Conservation (phyloP, 1,140 invertebrate species). For the Matsumurasca onukii region DNA sequence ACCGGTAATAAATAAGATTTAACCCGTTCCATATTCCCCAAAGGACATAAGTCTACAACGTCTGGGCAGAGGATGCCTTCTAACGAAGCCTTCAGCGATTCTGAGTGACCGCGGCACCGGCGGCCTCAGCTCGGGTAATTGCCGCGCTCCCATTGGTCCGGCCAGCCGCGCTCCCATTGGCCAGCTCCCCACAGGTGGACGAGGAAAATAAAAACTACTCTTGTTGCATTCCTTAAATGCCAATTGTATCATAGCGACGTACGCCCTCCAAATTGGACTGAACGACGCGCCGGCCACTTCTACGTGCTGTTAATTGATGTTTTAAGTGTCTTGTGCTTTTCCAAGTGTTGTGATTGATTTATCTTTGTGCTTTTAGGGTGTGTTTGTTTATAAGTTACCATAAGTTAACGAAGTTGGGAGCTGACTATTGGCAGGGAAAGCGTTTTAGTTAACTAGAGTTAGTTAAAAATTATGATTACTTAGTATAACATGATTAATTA, state of each 20-base stretch:
- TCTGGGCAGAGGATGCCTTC: background rate
- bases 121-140: slow-evolving; percentile 1
- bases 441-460: no score
- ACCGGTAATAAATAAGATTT: slow-evolving; percentile 15
- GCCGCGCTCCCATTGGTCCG: slow-evolving; percentile 9
- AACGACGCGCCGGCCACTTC: background rate
- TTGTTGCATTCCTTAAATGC: slow-evolving; percentile 21
- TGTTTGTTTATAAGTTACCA: no score
- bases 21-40: slow-evolving; percentile 26
- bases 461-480: no score
- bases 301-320: background rate
- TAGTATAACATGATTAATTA: no score
- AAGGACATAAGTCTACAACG: slow-evolving; percentile 22
- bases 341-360: background rate
- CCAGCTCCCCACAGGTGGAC: slow-evolving; percentile 5
- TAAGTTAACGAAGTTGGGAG: no score
- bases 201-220: slow-evolving; percentile 21
- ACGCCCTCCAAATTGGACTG: slow-evolving; percentile 16
- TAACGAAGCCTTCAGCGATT: slow-evolving; percentile 10
- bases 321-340: background rate
- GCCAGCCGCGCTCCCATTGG: slow-evolving; percentile 9
- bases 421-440: no score
- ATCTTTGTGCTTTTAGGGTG: background rate
- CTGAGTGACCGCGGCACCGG: slow-evolving; percentile 3
- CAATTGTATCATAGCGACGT: slow-evolving; percentile 16